Evolutionary conservation across 2,113 vertebrate genomes (phyloP).

Genomic region (Parus major): DNA sequence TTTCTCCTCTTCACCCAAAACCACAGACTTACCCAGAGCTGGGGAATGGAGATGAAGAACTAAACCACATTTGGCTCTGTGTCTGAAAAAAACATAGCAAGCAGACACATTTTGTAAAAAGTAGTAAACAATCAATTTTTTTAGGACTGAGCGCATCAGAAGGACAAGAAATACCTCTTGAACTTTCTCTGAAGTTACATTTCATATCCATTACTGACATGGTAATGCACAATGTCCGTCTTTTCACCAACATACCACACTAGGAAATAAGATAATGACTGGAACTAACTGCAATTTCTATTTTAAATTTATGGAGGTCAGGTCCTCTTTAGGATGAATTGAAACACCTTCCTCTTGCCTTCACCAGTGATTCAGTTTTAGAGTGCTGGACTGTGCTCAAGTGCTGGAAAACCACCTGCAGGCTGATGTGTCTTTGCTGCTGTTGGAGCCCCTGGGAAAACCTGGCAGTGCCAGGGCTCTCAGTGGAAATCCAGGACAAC

Average conservation of each 20-base stretch:
- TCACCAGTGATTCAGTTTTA: background rate
- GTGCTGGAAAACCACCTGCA: background rate
- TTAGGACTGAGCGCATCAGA: background rate
- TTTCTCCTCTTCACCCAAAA: background rate
- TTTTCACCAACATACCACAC: background rate
- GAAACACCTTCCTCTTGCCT: background rate
- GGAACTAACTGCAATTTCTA: background rate
- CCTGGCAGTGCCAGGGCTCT: background rate
- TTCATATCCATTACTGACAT: background rate
- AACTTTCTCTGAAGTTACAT: background rate
- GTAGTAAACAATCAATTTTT: background rate
- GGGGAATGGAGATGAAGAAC: background rate
- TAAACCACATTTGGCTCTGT: background rate
- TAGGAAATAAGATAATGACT: background rate
- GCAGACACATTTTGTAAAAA: background rate
- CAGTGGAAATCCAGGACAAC: background rate
- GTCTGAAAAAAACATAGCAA: background rate
- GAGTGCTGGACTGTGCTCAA: background rate
- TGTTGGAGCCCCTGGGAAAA: background rate
- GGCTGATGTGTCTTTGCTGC: background rate
- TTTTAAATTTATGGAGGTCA: background rate
- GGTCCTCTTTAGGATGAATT: background rate
- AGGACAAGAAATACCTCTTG: background rate
- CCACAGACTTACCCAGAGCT: background rate
- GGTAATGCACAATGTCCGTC: accelerated